Evolutionary conservation across 1,140 invertebrate species (phyloP).

Genomic region (Apocrypta bakeri): DNA sequence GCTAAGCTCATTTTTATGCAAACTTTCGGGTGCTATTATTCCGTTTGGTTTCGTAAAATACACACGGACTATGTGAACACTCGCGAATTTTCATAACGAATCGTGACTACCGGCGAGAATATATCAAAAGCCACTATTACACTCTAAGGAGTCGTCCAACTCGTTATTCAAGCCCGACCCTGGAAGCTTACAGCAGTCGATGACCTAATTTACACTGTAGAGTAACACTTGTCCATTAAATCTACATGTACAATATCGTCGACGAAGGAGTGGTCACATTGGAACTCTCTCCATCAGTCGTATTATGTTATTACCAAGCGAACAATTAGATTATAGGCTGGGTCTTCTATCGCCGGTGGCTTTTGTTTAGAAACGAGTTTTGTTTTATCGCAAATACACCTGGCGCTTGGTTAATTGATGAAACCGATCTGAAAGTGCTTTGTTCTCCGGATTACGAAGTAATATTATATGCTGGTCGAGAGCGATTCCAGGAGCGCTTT

Average conservation of each 20-base stretch:
- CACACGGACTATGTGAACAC: background rate
- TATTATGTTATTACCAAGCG: background rate
- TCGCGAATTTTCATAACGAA: background rate
- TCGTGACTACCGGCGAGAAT: background rate
- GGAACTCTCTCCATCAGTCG: background rate
- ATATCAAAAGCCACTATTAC: background rate
- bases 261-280: background rate
- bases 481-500: background rate
- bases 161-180: conserved; percentile 7
- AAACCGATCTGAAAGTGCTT: background rate
- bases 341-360: background rate
- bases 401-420: conserved; percentile 1
- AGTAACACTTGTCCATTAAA: background rate
- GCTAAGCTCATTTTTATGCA: background rate
- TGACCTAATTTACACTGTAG: conserved; percentile 8
- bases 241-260: background rate
- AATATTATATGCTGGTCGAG: no score
- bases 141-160: background rate
- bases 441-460: background rate
- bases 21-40: background rate
- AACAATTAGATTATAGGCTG: conserved; percentile 1
- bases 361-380: conserved; percentile 19
- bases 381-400: background rate
- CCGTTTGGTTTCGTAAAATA: background rate
- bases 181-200: conserved; percentile 1